Conservation (phyloP, 64 coral and sea anemone genomes). For the Montipora cactus region DNA sequence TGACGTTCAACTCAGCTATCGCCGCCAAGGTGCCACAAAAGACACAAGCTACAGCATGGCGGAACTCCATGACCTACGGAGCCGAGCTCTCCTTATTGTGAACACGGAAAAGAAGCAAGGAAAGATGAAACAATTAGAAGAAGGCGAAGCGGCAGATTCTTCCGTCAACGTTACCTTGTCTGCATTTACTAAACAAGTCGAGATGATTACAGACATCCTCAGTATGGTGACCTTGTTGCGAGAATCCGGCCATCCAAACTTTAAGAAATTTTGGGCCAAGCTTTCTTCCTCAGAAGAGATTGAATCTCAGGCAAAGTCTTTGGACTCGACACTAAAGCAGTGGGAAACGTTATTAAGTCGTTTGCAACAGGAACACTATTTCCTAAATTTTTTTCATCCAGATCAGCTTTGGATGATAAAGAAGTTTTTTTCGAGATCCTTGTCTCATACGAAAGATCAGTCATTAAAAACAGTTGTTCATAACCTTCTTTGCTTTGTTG, state of each 20-base stretch:
- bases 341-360: slow-evolving; percentile 52
- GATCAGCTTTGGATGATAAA: slow-evolving; percentile 74
- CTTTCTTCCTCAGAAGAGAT: slow-evolving; percentile 58
- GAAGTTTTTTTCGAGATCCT: slow-evolving; percentile 8
- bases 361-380: slow-evolving; percentile 69
- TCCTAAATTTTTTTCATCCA: slow-evolving; percentile 86
- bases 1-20: slow-evolving; percentile 27
- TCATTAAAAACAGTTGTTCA: slow-evolving; percentile 5
- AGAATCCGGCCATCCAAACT: slow-evolving; percentile 71
- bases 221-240: slow-evolving; percentile 28
- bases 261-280: slow-evolving; percentile 39
- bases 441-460: background rate
- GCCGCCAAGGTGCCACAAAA: slow-evolving; percentile 7
- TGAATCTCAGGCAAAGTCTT: slow-evolving; percentile 15
- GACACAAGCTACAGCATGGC: slow-evolving; percentile 41
- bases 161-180: background rate
- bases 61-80: slow-evolving; percentile 79
- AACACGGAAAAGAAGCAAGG: slow-evolving; percentile 44
- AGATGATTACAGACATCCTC: slow-evolving; percentile 76
- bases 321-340: slow-evolving; percentile 14
- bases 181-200: slow-evolving; percentile 76
- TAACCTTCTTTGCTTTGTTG: slow-evolving; percentile 68
- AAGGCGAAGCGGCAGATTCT: background rate
- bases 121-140: background rate
- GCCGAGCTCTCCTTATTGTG: slow-evolving; percentile 84